A percentile compares a stretch with the other conserved stretches of the same genome.
Conservation (phyloP, 2,888 invertebrate genomes). For the Leuctra nigra region DNA sequence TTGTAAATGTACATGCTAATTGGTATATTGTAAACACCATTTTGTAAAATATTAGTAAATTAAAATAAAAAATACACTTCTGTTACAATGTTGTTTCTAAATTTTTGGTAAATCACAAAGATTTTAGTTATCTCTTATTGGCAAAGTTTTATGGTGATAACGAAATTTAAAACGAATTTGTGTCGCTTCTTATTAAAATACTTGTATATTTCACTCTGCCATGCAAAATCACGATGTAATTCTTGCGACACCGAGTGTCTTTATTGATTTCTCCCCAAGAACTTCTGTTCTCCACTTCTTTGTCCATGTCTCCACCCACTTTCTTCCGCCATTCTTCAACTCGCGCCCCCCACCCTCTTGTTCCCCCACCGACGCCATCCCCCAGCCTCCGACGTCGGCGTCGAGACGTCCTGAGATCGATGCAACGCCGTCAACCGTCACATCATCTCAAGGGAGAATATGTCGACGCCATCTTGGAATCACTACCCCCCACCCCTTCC, state of each 20-base stretch:
- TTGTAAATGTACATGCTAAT: too few species aligned
- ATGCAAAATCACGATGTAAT: too few species aligned
- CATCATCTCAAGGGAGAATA: background rate
- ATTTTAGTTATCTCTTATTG: too few species aligned
- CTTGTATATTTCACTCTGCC: too few species aligned
- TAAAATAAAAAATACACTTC: too few species aligned
- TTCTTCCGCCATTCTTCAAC: constrained; percentile 25
- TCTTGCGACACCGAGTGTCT: background rate
- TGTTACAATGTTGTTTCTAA: too few species aligned
- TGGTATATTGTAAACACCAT: too few species aligned
- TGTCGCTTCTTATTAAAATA: too few species aligned
- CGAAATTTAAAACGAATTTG: too few species aligned
- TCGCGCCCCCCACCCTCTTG: constrained; percentile 4
- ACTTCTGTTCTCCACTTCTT: constrained; percentile 2
- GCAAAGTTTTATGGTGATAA: too few species aligned
- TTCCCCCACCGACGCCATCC: constrained; percentile 3
- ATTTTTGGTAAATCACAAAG: too few species aligned
- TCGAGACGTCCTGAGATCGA: constrained; percentile 21
- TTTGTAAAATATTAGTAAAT: too few species aligned
- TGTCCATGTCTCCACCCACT: constrained; percentile 22
- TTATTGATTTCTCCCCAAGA: constrained; percentile 11
- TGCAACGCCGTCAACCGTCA: constrained; percentile 17
- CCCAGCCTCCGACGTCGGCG: constrained; percentile 1
- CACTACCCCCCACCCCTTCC: background rate
- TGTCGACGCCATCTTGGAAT: constrained; percentile 21